A percentile compares a stretch with the other conserved stretches of the same genome.
Conservation (phyloP, 2,888 invertebrate species). For the Eristalinus sepulchralis region DNA sequence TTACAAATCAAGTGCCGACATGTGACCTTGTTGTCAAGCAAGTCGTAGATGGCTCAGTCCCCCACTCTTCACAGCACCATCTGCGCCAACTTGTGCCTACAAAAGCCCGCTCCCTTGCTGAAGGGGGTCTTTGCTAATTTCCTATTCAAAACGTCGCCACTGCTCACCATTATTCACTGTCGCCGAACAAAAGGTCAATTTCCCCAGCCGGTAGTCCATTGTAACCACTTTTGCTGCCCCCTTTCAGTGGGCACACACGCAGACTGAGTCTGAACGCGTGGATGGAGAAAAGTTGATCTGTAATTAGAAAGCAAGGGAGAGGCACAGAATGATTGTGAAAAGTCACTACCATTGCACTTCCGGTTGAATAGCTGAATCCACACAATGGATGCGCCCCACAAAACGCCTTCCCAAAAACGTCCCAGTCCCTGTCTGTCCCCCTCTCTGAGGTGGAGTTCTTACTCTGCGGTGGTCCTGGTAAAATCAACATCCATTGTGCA, state of each 20-base stretch:
- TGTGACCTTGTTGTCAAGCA: no score
- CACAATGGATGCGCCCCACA: background rate
- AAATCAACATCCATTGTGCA: conserved; percentile 64
- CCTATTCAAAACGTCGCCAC: conserved; percentile 25
- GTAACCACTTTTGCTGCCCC: conserved; percentile 6
- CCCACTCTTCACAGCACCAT: no score
- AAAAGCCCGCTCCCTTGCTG: background rate
- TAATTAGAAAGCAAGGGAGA: conserved; percentile 53
- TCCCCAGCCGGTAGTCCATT: conserved; percentile 30
- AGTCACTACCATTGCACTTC: conserved; percentile 63
- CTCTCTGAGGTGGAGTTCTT: background rate
- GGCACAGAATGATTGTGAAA: conserved; percentile 17
- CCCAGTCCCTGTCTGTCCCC: no score
- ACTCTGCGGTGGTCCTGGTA: conserved; percentile 4
- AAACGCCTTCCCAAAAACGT: background rate
- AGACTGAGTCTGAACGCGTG: background rate
- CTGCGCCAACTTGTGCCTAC: no score
- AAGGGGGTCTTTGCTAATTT: conserved; percentile 39
- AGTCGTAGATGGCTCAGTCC: no score
- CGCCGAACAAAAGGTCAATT: conserved; percentile 64
- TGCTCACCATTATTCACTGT: conserved; percentile 64
- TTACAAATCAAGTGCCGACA: no score
- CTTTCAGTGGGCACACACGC: background rate
- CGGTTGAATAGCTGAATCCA: conserved; percentile 48
- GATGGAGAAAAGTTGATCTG: conserved; percentile 23